Conservation (phyloP, 2,113 vertebrate species). For the Sterna hirundo region DNA sequence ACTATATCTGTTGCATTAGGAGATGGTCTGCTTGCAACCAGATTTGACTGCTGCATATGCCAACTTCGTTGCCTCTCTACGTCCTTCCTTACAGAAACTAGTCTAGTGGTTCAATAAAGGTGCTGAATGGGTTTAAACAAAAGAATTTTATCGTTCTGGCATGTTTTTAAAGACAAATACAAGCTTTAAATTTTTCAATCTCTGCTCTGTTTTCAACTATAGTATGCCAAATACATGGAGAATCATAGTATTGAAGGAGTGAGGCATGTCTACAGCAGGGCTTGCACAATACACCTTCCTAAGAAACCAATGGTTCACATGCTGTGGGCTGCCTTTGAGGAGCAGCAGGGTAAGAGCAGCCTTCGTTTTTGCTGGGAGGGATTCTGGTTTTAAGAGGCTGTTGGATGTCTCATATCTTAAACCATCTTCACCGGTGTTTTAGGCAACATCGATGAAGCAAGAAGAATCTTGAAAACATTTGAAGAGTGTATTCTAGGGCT, state of each 20-base stretch:
- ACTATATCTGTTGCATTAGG: slow-evolving; percentile 99
- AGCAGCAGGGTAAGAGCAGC: slow-evolving; percentile 90
- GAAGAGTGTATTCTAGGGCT: slow-evolving; percentile 86
- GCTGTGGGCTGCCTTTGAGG: slow-evolving; percentile 97
- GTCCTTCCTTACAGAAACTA: slow-evolving; percentile 99
- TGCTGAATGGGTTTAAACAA: slow-evolving; percentile 99
- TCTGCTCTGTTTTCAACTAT: slow-evolving; percentile 84
- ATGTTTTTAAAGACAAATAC: slow-evolving; percentile 82
- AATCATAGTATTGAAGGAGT: slow-evolving; percentile 94
- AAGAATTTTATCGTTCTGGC: slow-evolving; percentile 99
- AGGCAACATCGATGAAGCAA: slow-evolving; percentile 94
- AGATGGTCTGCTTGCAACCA: slow-evolving; percentile 99
- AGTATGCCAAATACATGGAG: slow-evolving; percentile 99
- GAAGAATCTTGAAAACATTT: slow-evolving; percentile 86
- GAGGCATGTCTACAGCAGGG: slow-evolving; percentile 95
- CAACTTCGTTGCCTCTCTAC: slow-evolving; percentile 99
- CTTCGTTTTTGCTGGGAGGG: neutral
- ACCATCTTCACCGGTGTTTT: slow-evolving; percentile 7
- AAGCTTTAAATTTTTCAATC: slow-evolving; percentile 73
- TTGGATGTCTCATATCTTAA: neutral
- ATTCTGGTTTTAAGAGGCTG: neutral
- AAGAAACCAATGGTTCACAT: slow-evolving; percentile 94
- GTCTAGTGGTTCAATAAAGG: slow-evolving; percentile 99
- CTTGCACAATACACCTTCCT: slow-evolving; percentile 92
- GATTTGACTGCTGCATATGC: slow-evolving; percentile 99